Evolutionary conservation across 2,113 vertebrate species (phyloP).

Genomic region (Sprattus sprattus): DNA sequence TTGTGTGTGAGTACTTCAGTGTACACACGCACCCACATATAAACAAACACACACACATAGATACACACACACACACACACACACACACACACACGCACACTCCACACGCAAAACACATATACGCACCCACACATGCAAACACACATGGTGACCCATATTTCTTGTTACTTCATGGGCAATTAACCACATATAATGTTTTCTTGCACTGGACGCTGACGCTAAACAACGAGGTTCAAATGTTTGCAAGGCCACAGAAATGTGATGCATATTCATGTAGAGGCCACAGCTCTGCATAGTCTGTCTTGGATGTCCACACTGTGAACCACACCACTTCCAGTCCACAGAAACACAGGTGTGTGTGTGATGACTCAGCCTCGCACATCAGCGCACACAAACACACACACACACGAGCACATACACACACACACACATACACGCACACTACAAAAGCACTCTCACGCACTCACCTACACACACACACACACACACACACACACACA

Average conservation of each 20-base stretch:
- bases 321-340: background rate
- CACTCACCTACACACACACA: background rate
- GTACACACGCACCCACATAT: slow-evolving; percentile 8
- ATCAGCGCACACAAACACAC: background rate
- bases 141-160: slow-evolving; percentile 1
- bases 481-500: background rate
- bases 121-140: slow-evolving; percentile 13
- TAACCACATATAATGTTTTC: background rate
- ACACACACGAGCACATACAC: background rate
- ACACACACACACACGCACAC: slow-evolving; percentile 36
- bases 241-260: background rate
- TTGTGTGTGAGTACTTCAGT: slow-evolving; percentile 69
- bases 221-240: background rate
- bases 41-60: slow-evolving; percentile 33
- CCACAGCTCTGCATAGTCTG: background rate
- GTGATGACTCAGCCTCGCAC: background rate
- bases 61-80: background rate
- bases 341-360: background rate
- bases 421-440: background rate
- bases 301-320: background rate
- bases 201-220: slow-evolving; percentile 13
- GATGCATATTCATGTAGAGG: background rate
- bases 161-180: background rate
- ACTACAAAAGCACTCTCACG: background rate
- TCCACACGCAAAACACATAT: background rate